Conservation (phyloP, 2,888 invertebrate species). For the Lapara coniferarum region DNA sequence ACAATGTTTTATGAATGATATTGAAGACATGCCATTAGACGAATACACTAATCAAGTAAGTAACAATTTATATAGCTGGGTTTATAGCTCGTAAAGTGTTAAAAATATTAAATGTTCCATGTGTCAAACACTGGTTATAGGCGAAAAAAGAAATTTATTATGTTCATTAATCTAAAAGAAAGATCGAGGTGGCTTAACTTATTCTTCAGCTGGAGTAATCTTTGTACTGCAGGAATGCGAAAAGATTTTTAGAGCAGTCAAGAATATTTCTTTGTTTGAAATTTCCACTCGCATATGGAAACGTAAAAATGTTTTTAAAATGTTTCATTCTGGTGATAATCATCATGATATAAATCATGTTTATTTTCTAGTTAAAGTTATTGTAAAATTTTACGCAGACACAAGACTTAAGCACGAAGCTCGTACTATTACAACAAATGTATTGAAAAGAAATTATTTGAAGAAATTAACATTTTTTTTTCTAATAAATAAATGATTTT, state of each 20-base stretch:
- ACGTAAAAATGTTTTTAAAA: neutral
- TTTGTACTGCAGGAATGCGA: constrained; percentile 50
- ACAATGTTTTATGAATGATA: neutral
- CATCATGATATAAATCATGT: constrained; percentile 8
- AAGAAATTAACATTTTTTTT: constrained; percentile 1
- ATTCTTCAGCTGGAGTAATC: neutral
- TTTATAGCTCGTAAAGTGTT: neutral
- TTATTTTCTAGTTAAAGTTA: constrained; percentile 24
- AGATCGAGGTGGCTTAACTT: too few species aligned
- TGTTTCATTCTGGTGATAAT: neutral
- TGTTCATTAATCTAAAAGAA: too few species aligned
- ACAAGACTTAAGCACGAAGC: neutral
- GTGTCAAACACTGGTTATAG: neutral
- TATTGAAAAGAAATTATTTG: constrained; percentile 4
- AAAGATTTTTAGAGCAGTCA: constrained; percentile 55
- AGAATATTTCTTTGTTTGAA: constrained; percentile 4
- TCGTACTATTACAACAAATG: neutral
- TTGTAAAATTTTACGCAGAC: neutral
- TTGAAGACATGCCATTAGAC: neutral
- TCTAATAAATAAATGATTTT: neutral
- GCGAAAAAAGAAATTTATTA: neutral
- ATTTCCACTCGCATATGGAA: constrained; percentile 2
- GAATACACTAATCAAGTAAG: neutral
- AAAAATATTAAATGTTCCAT: neutral
- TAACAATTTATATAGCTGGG: neutral